These are phyloP conservation scores for Dichetophora obliterata DNA, from an alignment of 2,888 invertebrate genomes.

Conservation along the genomic window DNA sequence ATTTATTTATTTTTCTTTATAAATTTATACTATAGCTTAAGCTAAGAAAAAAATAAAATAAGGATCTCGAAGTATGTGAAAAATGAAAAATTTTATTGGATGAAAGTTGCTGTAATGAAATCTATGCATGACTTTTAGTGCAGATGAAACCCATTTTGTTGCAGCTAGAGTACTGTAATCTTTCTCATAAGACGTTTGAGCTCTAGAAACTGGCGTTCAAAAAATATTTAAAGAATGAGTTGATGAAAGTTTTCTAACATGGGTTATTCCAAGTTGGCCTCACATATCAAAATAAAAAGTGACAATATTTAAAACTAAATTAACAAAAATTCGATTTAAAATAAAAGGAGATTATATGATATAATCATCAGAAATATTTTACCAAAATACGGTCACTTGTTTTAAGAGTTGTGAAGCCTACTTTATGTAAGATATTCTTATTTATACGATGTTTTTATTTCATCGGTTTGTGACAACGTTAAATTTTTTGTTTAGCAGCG, in stretches of 20 bases:
- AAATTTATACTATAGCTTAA: too few relatives aligned
- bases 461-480: constrained; percentile 4
- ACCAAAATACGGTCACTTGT: too few relatives aligned
- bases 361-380: too few relatives aligned
- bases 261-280: too few relatives aligned
- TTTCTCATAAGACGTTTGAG: constrained; percentile 17
- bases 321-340: neutral
- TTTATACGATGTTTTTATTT: neutral
- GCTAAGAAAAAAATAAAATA: too few relatives aligned
- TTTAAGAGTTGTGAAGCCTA: neutral
- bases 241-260: too few relatives aligned
- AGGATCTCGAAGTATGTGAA: too few relatives aligned
- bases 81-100: too few relatives aligned
- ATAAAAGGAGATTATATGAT: too few relatives aligned
- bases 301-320: neutral
- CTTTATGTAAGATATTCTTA: neutral
- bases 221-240: too few relatives aligned
- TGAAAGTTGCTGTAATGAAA: neutral
- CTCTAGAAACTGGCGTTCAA: neutral
- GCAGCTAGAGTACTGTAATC: constrained; percentile 24
- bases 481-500: constrained; percentile 28
- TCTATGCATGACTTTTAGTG: neutral
- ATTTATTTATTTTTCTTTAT: too few relatives aligned
- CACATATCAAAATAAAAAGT: neutral
- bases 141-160: constrained; percentile 3